These are phyloP conservation scores for Drosophila suboccidentalis DNA, from an alignment of 2,888 invertebrate species.

Conservation along the genomic window DNA sequence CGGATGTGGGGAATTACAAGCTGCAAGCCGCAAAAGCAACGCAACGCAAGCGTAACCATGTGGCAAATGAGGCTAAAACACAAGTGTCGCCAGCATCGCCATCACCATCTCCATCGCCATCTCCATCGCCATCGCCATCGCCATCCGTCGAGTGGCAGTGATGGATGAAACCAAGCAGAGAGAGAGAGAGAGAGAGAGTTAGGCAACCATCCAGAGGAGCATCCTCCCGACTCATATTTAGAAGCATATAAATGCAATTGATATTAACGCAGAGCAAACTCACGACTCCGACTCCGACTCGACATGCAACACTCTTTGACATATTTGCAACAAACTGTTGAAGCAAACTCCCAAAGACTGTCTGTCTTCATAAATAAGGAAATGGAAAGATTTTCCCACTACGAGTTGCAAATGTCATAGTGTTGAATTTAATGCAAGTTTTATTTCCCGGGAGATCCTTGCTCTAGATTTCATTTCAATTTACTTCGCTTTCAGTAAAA, in stretches of 20 bases:
- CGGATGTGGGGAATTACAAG: constrained; percentile 17
- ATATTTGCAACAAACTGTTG: constrained; percentile 1
- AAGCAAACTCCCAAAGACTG: not conserved
- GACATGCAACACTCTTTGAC: not conserved
- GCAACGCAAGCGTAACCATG: constrained; percentile 58
- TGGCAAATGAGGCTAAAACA: constrained; percentile 73
- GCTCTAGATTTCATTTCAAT: not conserved
- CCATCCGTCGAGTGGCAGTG: constrained; percentile 50
- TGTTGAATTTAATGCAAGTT: not conserved
- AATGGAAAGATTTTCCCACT: not conserved
- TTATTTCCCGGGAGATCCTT: not conserved
- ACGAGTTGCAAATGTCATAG: not conserved
- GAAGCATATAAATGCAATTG: constrained; percentile 27
- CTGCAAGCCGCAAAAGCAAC: constrained; percentile 21
- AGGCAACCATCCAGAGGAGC: not conserved
- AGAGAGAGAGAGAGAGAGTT: not conserved
- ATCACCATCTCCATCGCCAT: constrained; percentile 5
- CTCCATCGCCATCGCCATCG: not conserved
- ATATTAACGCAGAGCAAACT: constrained; percentile 22
- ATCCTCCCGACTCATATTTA: constrained; percentile 9
- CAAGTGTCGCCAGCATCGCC: constrained; percentile 55
- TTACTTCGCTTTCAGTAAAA: not conserved
- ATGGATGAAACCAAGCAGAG: constrained; percentile 45
- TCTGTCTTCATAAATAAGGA: not conserved
- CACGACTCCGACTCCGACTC: not conserved